Base-by-base conservation (phyloP, 1,140 invertebrate genomes). In the Lanistes nyassanus region DNA sequence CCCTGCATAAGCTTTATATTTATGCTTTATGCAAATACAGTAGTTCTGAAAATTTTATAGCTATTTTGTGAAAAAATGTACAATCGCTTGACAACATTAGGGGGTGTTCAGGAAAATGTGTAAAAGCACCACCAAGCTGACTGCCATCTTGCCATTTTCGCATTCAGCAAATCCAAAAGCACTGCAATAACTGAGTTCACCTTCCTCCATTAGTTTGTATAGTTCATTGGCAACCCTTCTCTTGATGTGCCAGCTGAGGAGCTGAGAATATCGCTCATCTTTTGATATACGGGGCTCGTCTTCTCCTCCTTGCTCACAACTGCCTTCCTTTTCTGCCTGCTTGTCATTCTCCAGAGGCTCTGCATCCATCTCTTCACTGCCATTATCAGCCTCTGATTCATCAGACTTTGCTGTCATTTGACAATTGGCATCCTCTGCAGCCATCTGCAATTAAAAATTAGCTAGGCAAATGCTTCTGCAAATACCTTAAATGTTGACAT, bases 181-280 rank as follows among this genome's bases (percentile, higher is more conserved):
- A n/a, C n/a, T n/a, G n/a, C n/a, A n/a, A n/a, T n/a, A n/a, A n/a
- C n/a, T n/a, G n/a, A 31, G 23, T 31, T 60, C n/a, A 60, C 56
- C 56, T 60, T 60, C 56, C 13, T 60, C 29, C 23, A 60, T 60
- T 11, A 60, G 56, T 31, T 23, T 60, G 23, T 9, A n/a, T 9
- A 60, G n/a, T 31, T 60, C 56, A 19, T 23, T 60, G 29, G 56
- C 56, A n/a, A 60, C 56, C 56, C 56, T 60, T 60, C n/a, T 60
- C 56, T 60, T 60, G 23, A 60, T 23, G n/a, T 60, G 11, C n/a
- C 11, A 11, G n/a, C 29, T 11, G 13, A 60, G 13, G n/a, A 60
- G 56, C 56, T 60, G 3, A 60, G 29, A n/a, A 60, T 60, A 60
- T 26, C 23, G 11, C 9, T 60, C 56, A 60, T 60, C 56, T 60